phyloP scores from a whole-genome alignment of 2,888 invertebrate species.

The Myopa testacea region DNA sequence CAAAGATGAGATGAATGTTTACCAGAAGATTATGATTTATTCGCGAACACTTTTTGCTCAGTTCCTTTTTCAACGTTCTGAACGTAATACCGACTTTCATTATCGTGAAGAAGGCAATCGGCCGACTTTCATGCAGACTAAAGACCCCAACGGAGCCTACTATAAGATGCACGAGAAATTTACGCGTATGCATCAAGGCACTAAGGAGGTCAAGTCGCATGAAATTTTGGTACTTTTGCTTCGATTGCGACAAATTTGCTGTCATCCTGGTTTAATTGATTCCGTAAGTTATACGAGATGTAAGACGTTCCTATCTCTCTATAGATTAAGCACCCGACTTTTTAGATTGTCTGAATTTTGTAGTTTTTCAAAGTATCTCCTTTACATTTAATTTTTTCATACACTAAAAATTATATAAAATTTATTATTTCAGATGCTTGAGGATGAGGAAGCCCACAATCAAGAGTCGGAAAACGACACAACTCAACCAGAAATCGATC shows the following conservation, averaged over 20 bases:
- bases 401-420: too few relatives aligned
- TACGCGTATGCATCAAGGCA: slow-evolving; percentile 72
- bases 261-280: slow-evolving; percentile 87
- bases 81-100: slow-evolving; percentile 70
- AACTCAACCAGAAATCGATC: slow-evolving; percentile 70
- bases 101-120: slow-evolving; percentile 52
- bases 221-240: slow-evolving; percentile 85
- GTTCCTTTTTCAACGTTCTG: slow-evolving; percentile 80
- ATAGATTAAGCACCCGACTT: too few relatives aligned
- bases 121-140: slow-evolving; percentile 63
- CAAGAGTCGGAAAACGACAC: slow-evolving; percentile 62
- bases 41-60: slow-evolving; percentile 82
- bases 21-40: slow-evolving; percentile 79
- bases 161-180: slow-evolving; percentile 76
- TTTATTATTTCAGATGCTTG: slow-evolving; percentile 69
- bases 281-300: slow-evolving; percentile 69
- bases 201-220: slow-evolving; percentile 74
- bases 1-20: slow-evolving; percentile 79
- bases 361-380: too few relatives aligned
- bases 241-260: slow-evolving; percentile 88
- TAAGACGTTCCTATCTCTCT: slow-evolving; percentile 49
- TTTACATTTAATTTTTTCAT: not conserved
- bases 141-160: slow-evolving; percentile 70
- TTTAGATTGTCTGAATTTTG: too few relatives aligned
- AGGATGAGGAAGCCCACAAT: slow-evolving; percentile 63